Conservation (phyloP, 2,797 vertebrate species). For the Erpetoichthys calabaricus region DNA sequence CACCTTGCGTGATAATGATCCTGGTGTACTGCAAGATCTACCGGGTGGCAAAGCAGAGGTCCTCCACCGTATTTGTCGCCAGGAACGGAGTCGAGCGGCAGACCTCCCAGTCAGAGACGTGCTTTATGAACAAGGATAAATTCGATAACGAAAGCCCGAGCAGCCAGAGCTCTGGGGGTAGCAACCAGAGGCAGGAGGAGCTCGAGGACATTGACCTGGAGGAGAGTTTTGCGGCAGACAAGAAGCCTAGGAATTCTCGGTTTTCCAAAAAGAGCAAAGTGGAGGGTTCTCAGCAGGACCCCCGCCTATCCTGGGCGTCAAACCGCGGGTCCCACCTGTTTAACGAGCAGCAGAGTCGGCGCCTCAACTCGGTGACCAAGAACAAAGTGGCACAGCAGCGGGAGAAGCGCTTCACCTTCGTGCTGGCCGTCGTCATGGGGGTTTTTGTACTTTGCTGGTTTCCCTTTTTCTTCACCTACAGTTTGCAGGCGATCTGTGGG, state of each 20-base stretch:
- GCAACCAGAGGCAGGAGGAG: constrained; percentile 45
- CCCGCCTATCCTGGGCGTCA: constrained; percentile 52
- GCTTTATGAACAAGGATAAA: constrained; percentile 48
- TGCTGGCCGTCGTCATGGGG: constrained; percentile 63
- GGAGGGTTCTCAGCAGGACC: constrained; percentile 46
- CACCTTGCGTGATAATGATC: constrained; percentile 74
- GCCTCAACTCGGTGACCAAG: constrained; percentile 43
- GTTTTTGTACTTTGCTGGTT: constrained; percentile 68
- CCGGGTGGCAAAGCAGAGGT: constrained; percentile 60
- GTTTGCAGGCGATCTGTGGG: constrained; percentile 54
- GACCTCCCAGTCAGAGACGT: constrained; percentile 54
- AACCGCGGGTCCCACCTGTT: constrained; percentile 39
- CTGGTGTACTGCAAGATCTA: constrained; percentile 81
- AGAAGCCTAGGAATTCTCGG: constrained; percentile 36
- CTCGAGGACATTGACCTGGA: constrained; percentile 66
- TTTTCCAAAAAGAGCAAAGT: constrained; percentile 47
- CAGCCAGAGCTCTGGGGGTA: constrained; percentile 26
- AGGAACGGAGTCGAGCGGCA: constrained; percentile 52
- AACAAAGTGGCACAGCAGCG: constrained; percentile 61
- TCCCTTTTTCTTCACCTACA: constrained; percentile 69
- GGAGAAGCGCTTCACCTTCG: constrained; percentile 64
- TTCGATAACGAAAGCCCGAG: constrained; percentile 51
- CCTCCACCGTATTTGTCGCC: constrained; percentile 55
- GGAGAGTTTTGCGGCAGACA: constrained; percentile 51
- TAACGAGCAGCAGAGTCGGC: constrained; percentile 33